Percentiles rank a stretch among this genome's conserved stretches.
phyloP scores from a whole-genome alignment of 2,888 invertebrate species.

The Volucella inanis region DNA sequence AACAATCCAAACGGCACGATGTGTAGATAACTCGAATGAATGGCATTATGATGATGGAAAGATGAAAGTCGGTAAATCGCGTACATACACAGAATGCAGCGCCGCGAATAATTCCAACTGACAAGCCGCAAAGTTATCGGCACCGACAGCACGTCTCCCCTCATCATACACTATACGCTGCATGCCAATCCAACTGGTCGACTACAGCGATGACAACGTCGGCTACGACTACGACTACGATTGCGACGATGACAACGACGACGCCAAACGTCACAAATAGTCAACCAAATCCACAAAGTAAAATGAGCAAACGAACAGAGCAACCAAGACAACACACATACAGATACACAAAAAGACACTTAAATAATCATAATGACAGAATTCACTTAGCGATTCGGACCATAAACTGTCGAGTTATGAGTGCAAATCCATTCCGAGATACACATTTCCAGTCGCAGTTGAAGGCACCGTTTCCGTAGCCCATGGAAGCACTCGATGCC shows the following conservation, averaged over 20 bases:
- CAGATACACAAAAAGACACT: slow-evolving; percentile 36
- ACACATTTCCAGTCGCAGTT: slow-evolving; percentile 11
- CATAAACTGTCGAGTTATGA: slow-evolving; percentile 72
- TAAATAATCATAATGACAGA: slow-evolving; percentile 73
- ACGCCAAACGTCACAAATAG: slow-evolving; percentile 51
- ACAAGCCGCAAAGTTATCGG: slow-evolving; percentile 70
- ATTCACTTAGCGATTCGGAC: slow-evolving; percentile 74
- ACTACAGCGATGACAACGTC: slow-evolving; percentile 1
- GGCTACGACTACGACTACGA: slow-evolving; percentile 7
- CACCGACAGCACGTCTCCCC: slow-evolving; percentile 63
- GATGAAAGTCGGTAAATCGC: slow-evolving; percentile 73
- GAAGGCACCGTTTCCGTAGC: slow-evolving; percentile 7
- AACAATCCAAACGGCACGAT: slow-evolving; percentile 54
- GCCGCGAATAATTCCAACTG: slow-evolving; percentile 62
- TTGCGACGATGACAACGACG: slow-evolving; percentile 23
- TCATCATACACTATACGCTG: slow-evolving; percentile 26
- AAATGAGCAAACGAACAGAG: slow-evolving; percentile 45
- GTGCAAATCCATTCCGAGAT: slow-evolving; percentile 57
- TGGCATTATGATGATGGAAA: slow-evolving; percentile 66
- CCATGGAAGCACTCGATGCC: no score
- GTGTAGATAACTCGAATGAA: slow-evolving; percentile 69
- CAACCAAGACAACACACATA: slow-evolving; percentile 33
- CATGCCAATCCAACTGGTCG: slow-evolving; percentile 11
- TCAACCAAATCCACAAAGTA: slow-evolving; percentile 53
- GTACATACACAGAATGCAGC: slow-evolving; percentile 50